Base-by-base conservation (phyloP, 64 coral and sea anemone species). In the Pocillopora damicornis region DNA sequence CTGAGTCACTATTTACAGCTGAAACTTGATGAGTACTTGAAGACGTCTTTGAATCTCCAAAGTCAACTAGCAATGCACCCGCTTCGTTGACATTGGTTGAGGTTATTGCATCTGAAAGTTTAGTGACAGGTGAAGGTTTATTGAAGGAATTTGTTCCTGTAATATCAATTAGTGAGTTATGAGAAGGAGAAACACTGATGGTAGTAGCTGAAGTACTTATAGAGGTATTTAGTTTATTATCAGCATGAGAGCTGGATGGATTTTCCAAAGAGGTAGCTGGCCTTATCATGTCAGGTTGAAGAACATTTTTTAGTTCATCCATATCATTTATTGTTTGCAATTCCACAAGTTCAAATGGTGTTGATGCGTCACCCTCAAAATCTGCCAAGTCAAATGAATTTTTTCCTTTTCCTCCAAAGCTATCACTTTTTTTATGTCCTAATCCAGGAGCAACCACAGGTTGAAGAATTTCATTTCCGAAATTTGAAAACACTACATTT, bases 291-390 rank as follows among this genome's bases (percentile, higher is more conserved):
- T 51, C 75, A 58, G 94, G 78, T 63, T 93, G 91, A 58, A 96
- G 88, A 45, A 92, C 88, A 90, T 86, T 93, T 65, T 96, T 96
- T 20, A 96, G 83, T 58, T 82, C 94, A 96, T 96, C 94, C 72
- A 96, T 37, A 74, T 96, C 94, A 90, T 96, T 96, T 69, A 96
- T 96, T 61, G 91, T 93, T 37, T 96, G 94, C 37, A 96, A 74
- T 79, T 96, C 94, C 23, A 96, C 94, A 74, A 96, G 94, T 68
- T 96, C 94, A 93, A 96, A 96, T 34, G 94, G 94, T 18, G 91
- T 84, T 61, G 91, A 87, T 38, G 88, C 86, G 75, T 83, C 85
- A 68, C 81, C 91, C 66, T 96, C 94, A 90, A 96, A 96, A 83
- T 96, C 94, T 88, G 94, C 89, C 25, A 96, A 81, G 90, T 96